Evolutionary conservation across 2,797 vertebrate genomes (phyloP), one percentile per base, ranked within the genome.

Genomic region (Sebastes matsubarae): DNA sequence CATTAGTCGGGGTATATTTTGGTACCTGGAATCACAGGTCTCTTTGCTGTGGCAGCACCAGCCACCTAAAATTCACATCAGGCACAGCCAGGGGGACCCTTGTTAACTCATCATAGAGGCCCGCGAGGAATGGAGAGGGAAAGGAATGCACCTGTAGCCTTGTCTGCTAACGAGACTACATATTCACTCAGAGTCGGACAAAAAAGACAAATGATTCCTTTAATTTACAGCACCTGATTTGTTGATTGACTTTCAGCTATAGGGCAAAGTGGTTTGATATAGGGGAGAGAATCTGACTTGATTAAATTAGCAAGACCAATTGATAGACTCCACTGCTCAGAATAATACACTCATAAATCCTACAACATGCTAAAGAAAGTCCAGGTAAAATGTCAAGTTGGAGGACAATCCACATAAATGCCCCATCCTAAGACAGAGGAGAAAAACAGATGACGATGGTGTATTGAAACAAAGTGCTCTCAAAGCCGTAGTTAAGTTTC

Each of bases 1-100:
- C 95, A 97, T 96, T 82, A 97, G 94, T 52, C 93, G 92, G 46
- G 95, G 96, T 89, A 95, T 95, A 94, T 95, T 96, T 96, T 96
- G 96, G 94, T 95, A 96, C 91, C 96, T 95, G 82, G 92, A 94
- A 94, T 97, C 95, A 75, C 95, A 97, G 83, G 94, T 96, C 91
- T 96, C 95, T 91, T 93, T 97, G 92, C 95, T 97, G 94, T 96
- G 94, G 84, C 96, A 97, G 93, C 95, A 96, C 95, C 94, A 93
- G 68, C 95, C 96, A 71, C 96, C 96, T 96, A 94, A 95, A 95
- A 29, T 77, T 85, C 42, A 85, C 83, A 85, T 91, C 81, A 79
- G 73, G 65, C 79, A 79, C 73, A 83, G 66, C 65, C 14, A 69
- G 75, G 76, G 64, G 87, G 75, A 82, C 80, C 77, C 83, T 82